Evolutionary conservation across 35 echinoderm and acorn worm species (phyloP).

Genomic region (Strongylocentrotus purpuratus): DNA sequence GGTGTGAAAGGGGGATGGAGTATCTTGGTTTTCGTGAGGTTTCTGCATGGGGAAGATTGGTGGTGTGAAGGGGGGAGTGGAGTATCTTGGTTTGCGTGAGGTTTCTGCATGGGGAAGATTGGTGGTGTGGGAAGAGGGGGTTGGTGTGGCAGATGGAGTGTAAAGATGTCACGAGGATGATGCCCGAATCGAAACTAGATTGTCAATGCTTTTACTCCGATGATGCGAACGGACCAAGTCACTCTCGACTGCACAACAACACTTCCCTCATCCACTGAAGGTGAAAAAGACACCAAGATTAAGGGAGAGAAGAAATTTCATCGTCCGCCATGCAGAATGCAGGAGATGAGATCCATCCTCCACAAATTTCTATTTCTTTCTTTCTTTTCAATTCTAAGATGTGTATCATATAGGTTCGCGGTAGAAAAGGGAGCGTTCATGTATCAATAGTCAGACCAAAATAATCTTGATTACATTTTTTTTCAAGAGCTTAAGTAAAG

Average conservation of each 20-base stretch:
- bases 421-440: not conserved
- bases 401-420: not conserved
- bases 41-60: not conserved
- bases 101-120: not conserved
- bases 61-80: not conserved
- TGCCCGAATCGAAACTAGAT: slow-evolving; percentile 31
- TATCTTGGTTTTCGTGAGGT: no score
- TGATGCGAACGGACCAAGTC: not conserved
- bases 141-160: not conserved
- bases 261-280: slow-evolving; percentile 33
- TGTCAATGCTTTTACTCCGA: slow-evolving; percentile 47
- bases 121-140: not conserved
- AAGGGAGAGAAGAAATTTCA: not conserved
- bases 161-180: not conserved
- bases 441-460: not conserved
- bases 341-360: not conserved
- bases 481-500: not conserved
- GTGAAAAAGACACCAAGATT: not conserved
- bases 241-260: slow-evolving; percentile 10
- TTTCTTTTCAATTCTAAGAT: not conserved
- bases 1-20: not conserved
- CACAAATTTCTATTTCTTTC: not conserved
- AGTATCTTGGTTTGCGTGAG: no score
- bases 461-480: not conserved
- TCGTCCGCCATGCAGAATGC: not conserved